These are phyloP conservation scores for Hydrolagus colliei DNA, from an alignment of 2,797 vertebrate genomes.

Conservation along the genomic window DNA sequence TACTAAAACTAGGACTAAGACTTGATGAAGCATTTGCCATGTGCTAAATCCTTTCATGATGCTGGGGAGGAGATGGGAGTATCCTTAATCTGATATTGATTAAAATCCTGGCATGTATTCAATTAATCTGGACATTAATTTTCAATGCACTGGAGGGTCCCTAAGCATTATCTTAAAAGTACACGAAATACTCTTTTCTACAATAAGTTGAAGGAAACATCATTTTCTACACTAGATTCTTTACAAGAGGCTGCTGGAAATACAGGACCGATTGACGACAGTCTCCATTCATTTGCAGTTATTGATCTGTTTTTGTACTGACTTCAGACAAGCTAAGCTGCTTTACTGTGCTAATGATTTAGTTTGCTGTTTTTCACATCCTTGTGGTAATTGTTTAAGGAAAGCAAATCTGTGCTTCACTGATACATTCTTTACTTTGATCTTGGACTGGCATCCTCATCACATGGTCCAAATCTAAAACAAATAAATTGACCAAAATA, in stretches of 20 bases:
- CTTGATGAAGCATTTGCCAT: conserved; percentile 37
- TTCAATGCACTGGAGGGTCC: conserved; percentile 1
- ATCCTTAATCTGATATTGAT: conserved; percentile 31
- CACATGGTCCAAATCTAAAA: too few relatives aligned
- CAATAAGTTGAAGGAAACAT: background rate
- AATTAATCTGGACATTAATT: conserved; percentile 21
- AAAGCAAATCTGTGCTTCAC: too few relatives aligned
- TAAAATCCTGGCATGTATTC: conserved; percentile 30
- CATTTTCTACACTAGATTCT: background rate
- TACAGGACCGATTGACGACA: background rate
- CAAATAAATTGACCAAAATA: too few relatives aligned
- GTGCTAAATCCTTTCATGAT: conserved; percentile 21
- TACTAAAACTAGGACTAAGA: conserved; percentile 45
- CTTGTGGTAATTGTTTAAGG: too few relatives aligned
- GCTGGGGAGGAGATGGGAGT: conserved; percentile 9
- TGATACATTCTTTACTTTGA: too few relatives aligned
- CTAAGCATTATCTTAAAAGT: background rate
- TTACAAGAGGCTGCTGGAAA: background rate
- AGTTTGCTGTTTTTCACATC: too few relatives aligned
- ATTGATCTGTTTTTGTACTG: too few relatives aligned
- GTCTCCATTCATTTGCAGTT: too few relatives aligned
- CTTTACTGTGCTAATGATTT: too few relatives aligned
- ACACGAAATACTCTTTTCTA: background rate
- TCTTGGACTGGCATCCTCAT: too few relatives aligned
- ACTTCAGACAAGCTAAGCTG: too few relatives aligned